Percentiles rank a stretch among this genome's conserved stretches.
These are phyloP conservation scores for Notothenia coriiceps DNA, from an alignment of 2,113 vertebrate genomes.

Conservation along the genomic window DNA sequence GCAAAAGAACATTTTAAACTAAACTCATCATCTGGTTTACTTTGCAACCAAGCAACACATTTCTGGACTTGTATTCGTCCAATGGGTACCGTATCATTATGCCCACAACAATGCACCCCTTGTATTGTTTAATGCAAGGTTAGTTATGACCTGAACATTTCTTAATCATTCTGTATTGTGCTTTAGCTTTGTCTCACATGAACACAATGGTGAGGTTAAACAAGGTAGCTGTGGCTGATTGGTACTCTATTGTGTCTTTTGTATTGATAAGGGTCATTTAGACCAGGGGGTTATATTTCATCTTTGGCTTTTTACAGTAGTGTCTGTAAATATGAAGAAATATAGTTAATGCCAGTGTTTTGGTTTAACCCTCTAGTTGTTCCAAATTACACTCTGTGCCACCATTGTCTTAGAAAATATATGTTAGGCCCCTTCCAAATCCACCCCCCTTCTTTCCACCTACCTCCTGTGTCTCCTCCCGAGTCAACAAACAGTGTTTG, in stretches of 20 bases:
- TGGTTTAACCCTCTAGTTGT: conserved; percentile 58
- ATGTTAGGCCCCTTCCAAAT: conserved; percentile 66
- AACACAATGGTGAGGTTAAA: conserved; percentile 1
- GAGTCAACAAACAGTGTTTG: conserved; percentile 82
- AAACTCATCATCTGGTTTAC: neutral
- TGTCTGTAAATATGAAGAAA: conserved; percentile 9
- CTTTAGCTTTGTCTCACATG: conserved; percentile 19
- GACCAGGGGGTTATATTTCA: neutral
- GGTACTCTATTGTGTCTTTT: conserved; percentile 2
- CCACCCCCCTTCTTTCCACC: conserved; percentile 20
- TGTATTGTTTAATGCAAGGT: neutral
- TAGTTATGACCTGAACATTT: neutral
- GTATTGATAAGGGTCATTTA: conserved; percentile 3
- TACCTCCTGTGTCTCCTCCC: conserved; percentile 55
- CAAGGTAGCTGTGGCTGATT: conserved; percentile 3
- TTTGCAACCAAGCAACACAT: conserved; percentile 23
- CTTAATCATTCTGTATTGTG: conserved; percentile 6
- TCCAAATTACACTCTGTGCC: conserved; percentile 63
- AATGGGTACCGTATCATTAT: neutral
- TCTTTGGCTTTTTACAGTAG: conserved; percentile 12
- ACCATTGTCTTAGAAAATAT: conserved; percentile 81
- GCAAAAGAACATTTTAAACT: no score
- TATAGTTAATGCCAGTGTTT: conserved; percentile 15
- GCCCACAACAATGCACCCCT: neutral
- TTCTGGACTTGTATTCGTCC: neutral